A percentile compares a stretch with the other conserved stretches of the same genome.
Conservation (phyloP, 2,888 invertebrate species). For the Abrostola tripartita region DNA sequence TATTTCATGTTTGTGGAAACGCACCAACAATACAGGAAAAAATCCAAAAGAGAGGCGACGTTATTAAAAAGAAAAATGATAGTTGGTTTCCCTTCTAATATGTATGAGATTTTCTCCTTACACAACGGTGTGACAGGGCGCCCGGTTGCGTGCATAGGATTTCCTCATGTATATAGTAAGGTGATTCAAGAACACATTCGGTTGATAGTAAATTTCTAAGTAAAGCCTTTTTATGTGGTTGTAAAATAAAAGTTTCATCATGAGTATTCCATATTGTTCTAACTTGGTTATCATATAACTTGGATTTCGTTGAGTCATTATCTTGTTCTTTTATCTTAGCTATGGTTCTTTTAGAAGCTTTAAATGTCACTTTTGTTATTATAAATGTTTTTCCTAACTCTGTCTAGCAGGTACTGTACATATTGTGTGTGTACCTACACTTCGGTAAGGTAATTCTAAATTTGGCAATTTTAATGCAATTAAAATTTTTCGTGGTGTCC, state of each 20-base stretch:
- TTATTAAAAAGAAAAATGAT: too few species aligned
- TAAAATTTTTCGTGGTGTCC: too few species aligned
- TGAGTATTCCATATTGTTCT: slow-evolving; percentile 33
- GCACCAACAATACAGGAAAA: too few species aligned
- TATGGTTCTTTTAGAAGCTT: slow-evolving; percentile 13
- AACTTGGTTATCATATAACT: slow-evolving; percentile 40
- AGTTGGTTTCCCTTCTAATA: too few species aligned
- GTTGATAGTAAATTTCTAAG: slow-evolving; percentile 54
- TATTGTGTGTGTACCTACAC: neutral
- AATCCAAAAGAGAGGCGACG: too few species aligned
- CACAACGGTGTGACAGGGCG: slow-evolving; percentile 35
- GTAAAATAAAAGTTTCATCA: slow-evolving; percentile 54
- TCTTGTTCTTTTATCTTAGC: slow-evolving; percentile 19
- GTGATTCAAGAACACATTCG: slow-evolving; percentile 52
- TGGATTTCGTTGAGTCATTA: slow-evolving; percentile 26
- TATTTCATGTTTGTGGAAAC: too few species aligned
- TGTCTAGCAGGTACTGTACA: neutral
- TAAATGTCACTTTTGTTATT: neutral
- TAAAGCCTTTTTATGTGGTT: slow-evolving; percentile 54
- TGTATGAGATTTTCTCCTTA: neutral
- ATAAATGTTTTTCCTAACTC: neutral
- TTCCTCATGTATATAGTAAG: slow-evolving; percentile 53
- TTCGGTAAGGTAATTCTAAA: too few species aligned
- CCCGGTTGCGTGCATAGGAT: slow-evolving; percentile 55
- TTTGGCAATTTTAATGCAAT: too few species aligned